Conservation (phyloP, 2,113 vertebrate species). For the Benitochromis conjunctus region DNA sequence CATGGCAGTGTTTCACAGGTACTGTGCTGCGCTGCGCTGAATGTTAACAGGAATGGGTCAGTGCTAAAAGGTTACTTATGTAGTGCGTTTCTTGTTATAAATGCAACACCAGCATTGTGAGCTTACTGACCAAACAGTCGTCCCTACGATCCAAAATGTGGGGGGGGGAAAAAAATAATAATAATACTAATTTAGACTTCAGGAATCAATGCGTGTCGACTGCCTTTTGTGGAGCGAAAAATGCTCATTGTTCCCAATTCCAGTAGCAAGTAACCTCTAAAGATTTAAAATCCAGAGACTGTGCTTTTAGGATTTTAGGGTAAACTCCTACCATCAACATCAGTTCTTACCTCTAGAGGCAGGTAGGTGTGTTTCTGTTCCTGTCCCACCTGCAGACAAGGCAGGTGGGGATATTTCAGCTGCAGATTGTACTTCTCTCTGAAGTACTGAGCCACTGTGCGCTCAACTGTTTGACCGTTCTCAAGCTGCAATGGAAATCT, state of each 20-base stretch:
- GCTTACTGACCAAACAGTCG: not conserved
- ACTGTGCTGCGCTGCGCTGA: not conserved
- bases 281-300: not conserved
- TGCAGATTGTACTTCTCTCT: slow-evolving; percentile 95
- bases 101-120: not conserved
- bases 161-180: too few species aligned
- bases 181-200: too few species aligned
- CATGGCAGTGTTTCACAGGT: not conserved
- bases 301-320: not conserved
- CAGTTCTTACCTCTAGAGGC: slow-evolving; percentile 86
- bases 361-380: slow-evolving; percentile 98
- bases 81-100: not conserved
- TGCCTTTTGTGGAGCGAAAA: not conserved
- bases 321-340: not conserved
- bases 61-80: rapidly evolving
- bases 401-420: slow-evolving; percentile 93
- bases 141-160: not conserved
- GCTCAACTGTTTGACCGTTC: slow-evolving; percentile 97
- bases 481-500: slow-evolving; percentile 95
- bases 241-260: not conserved
- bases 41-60: not conserved
- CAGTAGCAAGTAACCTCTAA: not conserved
- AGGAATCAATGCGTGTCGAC: not conserved
- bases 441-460: slow-evolving; percentile 97
- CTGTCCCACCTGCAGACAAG: slow-evolving; percentile 93